Evolutionary conservation across 1,140 invertebrate genomes (phyloP).

Genomic region (Aphelenchoides avenae): DNA sequence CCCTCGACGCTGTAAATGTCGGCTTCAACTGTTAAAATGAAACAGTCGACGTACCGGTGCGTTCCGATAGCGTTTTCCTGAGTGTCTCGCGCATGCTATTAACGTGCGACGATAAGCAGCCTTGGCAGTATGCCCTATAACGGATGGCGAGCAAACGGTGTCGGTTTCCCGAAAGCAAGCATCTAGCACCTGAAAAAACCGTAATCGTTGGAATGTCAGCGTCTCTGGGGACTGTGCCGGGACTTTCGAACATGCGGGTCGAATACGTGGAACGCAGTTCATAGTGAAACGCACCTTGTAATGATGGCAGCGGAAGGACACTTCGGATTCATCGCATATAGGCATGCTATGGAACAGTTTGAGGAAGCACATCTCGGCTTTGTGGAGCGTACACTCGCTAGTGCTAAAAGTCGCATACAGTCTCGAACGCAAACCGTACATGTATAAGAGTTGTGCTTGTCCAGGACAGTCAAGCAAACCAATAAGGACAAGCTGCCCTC

Average conservation of each 20-base stretch:
- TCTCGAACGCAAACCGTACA: too few relatives aligned
- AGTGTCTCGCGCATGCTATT: slow-evolving; percentile 7
- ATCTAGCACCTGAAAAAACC: slow-evolving; percentile 33
- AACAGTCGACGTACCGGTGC: background rate
- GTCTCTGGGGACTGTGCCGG: too few relatives aligned
- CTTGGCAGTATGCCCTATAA: slow-evolving; percentile 38
- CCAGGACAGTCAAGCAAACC: too few relatives aligned
- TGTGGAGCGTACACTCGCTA: slow-evolving; percentile 24
- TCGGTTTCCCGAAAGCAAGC: slow-evolving; percentile 28
- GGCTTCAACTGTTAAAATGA: background rate
- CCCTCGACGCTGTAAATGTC: background rate
- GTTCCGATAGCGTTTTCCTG: slow-evolving; percentile 11
- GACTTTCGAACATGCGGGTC: background rate
- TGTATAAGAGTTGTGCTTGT: too few relatives aligned
- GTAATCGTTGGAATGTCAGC: too few relatives aligned
- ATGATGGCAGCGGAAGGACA: slow-evolving; percentile 44
- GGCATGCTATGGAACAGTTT: slow-evolving; percentile 49
- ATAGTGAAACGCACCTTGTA: slow-evolving; percentile 32
- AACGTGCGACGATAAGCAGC: slow-evolving; percentile 18
- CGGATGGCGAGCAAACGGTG: slow-evolving; percentile 31
- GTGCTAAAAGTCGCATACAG: too few relatives aligned
- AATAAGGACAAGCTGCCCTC: too few relatives aligned
- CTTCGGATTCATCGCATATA: slow-evolving; percentile 33
- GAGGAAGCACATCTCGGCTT: slow-evolving; percentile 37
- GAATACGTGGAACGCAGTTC: background rate